Base-by-base conservation (phyloP, 2,113 vertebrate genomes). In the Calyptommatus sinebrachiatus region DNA sequence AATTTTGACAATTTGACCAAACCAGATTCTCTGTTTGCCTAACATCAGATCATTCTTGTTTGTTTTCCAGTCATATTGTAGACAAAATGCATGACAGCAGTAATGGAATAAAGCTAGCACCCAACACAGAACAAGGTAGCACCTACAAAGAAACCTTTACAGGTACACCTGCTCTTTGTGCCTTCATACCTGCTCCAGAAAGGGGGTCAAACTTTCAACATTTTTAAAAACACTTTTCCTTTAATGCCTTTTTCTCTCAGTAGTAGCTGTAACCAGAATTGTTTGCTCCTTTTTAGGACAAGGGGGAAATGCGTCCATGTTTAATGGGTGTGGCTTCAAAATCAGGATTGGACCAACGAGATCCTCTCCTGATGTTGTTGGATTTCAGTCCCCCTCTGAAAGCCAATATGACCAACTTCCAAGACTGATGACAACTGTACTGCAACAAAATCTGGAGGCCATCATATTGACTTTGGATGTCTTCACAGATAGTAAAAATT, bases 91-190 rank as follows among this genome's bases (percentile, higher is more conserved):
- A 94, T 1, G 96, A 98, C 46, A 83, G 93, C 62, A 94, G 93
- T 90, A 94, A 88, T 22, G 97, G 97, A n/a, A 96, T 99, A 87
- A 97, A 93, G 81, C 85, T 96, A 80, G 94, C 91, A 53, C 96
- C 83, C 89, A 97, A 97, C 14, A 85, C 95, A 89, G 95, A 97
- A 86, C 97, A 99, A 85, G 97, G 97, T 84, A 97, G 86, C 92
- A 96, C 93, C 65, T 98, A 97, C 85, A 97, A 94, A 88, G 97
- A 97, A 93, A 99, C 96, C 63, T 99, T 99, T 89, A 95, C 96
- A 91, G 98, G 98, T 99, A 87, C 86, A 78, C 31, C 71, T 31
- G 1, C 26, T 1, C 26, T 28, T n/a, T n/a, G n/a, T n/a, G n/a
- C n/a, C n/a, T n/a, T n/a, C n/a, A n/a, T n/a, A n/a, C n/a, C n/a